Evolutionary conservation across 2,113 vertebrate species (phyloP), one percentile per base, ranked within the genome.

Genomic region (Solea solea): DNA sequence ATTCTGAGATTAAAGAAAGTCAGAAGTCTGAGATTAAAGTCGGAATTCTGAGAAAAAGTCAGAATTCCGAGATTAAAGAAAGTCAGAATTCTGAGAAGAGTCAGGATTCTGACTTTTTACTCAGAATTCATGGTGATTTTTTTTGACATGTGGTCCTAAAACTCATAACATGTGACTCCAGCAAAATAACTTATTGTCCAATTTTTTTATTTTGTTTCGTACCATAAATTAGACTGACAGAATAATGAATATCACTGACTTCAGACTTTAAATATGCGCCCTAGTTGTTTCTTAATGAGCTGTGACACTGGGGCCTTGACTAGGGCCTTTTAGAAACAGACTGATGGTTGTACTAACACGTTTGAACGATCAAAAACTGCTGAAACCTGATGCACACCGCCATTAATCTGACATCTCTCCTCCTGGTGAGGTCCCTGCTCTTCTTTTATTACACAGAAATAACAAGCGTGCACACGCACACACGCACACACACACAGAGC

Each of bases 341-440:
- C 1, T 73, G 64, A 80, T 51, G 40, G 51, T 77, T 78, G 70
- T 50, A 69, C 59, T 55, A 28, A 0, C 10, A 71, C 15, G 2
- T 66, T 34, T 74, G 65, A 56, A 67, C 74, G 78, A 89, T 82
- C 81, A 82, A 77, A 65, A 77, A 65, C 56, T 14, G 55, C 8
- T 69, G 72, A 88, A 80, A 90, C 54, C n/a, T 63, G 53, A 83
- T 42, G 9, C 67, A 39, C 13, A 60, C 10, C 46, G 64, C 61
- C 5, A 63, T 76, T 48, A 82, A 85, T 16, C 25, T 56, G 14
- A 56, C 3, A 72, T 69, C n/a, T 5, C 44, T 66, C 21, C 50
- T 54, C 16, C 34, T 65, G 50, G 14, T 54, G 13, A 53, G 42
- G 15, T 45, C 34, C 34, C 34, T 3, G 34, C 34, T 58, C 49